These are phyloP conservation scores for Zaprionus nigranus DNA, from an alignment of 1,140 invertebrate species.

Conservation along the genomic window DNA sequence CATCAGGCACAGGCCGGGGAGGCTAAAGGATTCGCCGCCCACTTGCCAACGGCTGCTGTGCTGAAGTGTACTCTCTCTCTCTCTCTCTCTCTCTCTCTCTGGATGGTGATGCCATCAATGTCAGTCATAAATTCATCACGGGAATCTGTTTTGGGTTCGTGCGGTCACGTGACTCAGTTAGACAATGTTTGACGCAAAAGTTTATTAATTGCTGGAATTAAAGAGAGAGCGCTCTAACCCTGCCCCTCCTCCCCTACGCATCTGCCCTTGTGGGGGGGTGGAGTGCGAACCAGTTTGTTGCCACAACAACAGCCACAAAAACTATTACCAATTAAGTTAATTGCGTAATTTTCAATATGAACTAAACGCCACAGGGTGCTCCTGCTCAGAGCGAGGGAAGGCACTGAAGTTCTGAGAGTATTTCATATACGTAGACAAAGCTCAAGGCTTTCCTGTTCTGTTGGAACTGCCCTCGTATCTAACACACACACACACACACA, in stretches of 20 bases:
- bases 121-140: conserved; percentile 83
- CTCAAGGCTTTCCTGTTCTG: background rate
- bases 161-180: conserved; percentile 78
- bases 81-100: conserved; percentile 12
- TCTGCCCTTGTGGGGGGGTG: background rate
- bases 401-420: background rate
- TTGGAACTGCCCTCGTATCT: conserved; percentile 24
- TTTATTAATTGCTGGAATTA: conserved; percentile 79
- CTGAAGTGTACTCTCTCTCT: conserved; percentile 64
- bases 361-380: conserved; percentile 58
- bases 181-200: conserved; percentile 72
- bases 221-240: conserved; percentile 45
- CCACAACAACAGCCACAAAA: conserved; percentile 58
- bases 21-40: conserved; percentile 29
- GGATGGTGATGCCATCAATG: conserved; percentile 64
- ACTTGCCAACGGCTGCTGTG: conserved; percentile 48
- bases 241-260: background rate
- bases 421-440: too few species aligned
- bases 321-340: conserved; percentile 78
- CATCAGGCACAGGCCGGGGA: conserved; percentile 48
- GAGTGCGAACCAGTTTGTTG: conserved; percentile 65
- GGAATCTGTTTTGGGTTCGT: conserved; percentile 79
- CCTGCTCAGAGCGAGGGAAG: conserved; percentile 26
- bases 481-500: too few species aligned
- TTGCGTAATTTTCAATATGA: conserved; percentile 68